Conservation (phyloP, 2,797 vertebrate genomes). For the Cyprinodon diabolis region DNA sequence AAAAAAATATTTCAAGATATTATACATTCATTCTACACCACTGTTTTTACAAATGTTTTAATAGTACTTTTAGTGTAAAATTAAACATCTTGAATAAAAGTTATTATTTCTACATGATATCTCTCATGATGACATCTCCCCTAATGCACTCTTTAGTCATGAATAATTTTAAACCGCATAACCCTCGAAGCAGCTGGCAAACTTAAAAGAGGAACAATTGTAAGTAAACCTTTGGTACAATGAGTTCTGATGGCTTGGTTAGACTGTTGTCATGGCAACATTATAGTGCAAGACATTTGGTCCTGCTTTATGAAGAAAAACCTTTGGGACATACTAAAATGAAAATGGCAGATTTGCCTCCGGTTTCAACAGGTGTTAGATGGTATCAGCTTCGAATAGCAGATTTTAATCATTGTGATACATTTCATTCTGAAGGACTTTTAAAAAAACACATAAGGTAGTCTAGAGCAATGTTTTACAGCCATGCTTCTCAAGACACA, state of each 20-base stretch:
- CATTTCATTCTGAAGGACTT: neutral
- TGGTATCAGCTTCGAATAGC: neutral
- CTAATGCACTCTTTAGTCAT: slow-evolving; percentile 1
- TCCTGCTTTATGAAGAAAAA: neutral
- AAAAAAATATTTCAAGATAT: too few species aligned
- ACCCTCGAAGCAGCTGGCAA: slow-evolving; percentile 1
- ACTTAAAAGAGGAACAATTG: slow-evolving; percentile 16
- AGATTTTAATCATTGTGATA: neutral
- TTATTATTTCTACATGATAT: neutral
- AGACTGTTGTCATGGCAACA: slow-evolving; percentile 12
- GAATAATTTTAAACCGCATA: slow-evolving; percentile 22
- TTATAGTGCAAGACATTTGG: neutral
- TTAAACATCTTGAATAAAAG: neutral
- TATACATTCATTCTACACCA: neutral
- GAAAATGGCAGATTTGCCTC: neutral
- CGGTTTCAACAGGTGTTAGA: neutral
- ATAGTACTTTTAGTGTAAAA: neutral
- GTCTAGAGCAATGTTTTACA: too few species aligned
- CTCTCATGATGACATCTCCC: slow-evolving; percentile 44
- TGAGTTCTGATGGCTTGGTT: neutral
- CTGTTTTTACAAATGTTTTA: neutral
- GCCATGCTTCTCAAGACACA: too few species aligned
- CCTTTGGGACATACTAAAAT: neutral
- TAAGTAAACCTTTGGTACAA: neutral
- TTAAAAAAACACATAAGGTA: neutral